Evolutionary conservation across 35 echinoderm and acorn worm genomes (phyloP), one percentile per base, ranked within the genome.

Genomic region (Strongylocentrotus purpuratus): DNA sequence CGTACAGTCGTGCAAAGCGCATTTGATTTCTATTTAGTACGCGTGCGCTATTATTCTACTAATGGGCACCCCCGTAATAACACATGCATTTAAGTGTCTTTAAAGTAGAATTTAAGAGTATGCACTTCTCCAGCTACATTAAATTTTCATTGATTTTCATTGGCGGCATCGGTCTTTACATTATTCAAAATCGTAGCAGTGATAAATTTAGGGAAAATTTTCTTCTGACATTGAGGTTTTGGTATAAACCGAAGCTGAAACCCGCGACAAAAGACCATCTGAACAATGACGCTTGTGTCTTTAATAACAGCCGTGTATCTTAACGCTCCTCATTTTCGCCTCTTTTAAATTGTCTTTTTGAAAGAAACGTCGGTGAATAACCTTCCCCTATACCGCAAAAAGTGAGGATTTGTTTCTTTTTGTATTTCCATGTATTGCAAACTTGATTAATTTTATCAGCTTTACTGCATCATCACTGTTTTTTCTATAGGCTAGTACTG

Each of bases 41-140:
- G 32, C 87, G 87, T 89, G 87, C 87, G 25, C 32, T 41, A 89
- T 89, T 89, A 46, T 89, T 46, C 45, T 22, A 11, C 33, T 89
- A 89, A 89, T 89, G 87, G 87, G 6, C 33, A 78, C 31, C 33
- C 14, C 87, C 87, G 45, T 33, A 89, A 46, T 46, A 89, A 89
- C 87, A 46, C 87, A 33, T 89, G 87, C 45, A 33, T 46, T 33
- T 45, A 89, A 33, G 31, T 46, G 87, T 46, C 87, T 89, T 78
- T 89, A 46, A 89, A 89, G 32, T 89, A 46, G 87, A 46, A 89
- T 89, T 89, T 89, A 89, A 89, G 45, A 89, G 87, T 46, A 3
- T 89, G 45, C 33, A 89, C 32, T 78, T 78, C 65, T 22, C 65
- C 8, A 7, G 65, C 22, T 25, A 78, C 25, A 78, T 78, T n/a